phyloP scores from a whole-genome alignment of 2,113 vertebrate species.

The Rhinoderma darwinii region DNA sequence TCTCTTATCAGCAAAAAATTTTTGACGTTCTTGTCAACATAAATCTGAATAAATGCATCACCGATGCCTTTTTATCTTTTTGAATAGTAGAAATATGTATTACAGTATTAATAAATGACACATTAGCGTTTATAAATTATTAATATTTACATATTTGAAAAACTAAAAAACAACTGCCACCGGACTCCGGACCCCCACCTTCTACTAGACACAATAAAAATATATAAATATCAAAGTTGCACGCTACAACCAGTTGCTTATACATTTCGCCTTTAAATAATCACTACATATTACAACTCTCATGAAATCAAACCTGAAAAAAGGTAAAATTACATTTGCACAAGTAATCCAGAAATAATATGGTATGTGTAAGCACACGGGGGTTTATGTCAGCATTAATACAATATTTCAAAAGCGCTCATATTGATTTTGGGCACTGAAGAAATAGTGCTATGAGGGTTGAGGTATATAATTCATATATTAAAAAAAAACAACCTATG shows the following conservation, averaged over 20 bases:
- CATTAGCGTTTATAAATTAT: neutral
- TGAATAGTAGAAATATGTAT: neutral
- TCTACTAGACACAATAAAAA: neutral
- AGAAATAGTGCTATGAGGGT: constrained; percentile 9
- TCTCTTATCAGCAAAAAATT: neutral
- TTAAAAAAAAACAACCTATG: neutral
- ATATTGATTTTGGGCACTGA: constrained; percentile 29
- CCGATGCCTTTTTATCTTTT: neutral
- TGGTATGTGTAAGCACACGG: constrained; percentile 22
- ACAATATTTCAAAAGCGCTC: constrained; percentile 23
- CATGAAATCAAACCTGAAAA: constrained; percentile 19
- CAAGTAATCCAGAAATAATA: constrained; percentile 38
- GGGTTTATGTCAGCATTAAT: constrained; percentile 36
- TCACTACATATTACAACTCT: neutral
- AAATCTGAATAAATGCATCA: neutral
- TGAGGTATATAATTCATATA: constrained; percentile 38
- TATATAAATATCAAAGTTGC: neutral
- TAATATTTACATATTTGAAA: neutral
- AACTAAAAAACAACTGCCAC: neutral
- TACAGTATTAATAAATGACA: neutral
- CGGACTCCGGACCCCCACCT: neutral
- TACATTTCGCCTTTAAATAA: constrained; percentile 4
- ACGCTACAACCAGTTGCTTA: neutral
- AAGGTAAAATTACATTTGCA: constrained; percentile 38
- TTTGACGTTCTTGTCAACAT: neutral